Evolutionary conservation across 2,797 vertebrate species (phyloP).

Genomic region (Mastacembelus armatus): DNA sequence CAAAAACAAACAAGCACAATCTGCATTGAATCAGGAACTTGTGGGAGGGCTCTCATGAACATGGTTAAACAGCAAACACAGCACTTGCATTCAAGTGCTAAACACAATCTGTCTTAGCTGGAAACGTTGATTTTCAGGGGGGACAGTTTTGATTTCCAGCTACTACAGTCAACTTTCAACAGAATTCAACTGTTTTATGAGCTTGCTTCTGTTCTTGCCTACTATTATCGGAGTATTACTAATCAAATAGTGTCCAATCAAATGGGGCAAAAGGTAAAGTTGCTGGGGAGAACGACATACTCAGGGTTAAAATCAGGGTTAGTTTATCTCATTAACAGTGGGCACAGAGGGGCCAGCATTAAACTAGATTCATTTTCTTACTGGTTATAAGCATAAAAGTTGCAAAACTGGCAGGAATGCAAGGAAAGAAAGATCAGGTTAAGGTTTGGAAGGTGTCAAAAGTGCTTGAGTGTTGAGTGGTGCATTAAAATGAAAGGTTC

Average conservation of each 20-base stretch:
- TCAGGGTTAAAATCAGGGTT: too few relatives aligned
- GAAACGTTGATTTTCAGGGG: slow-evolving; percentile 27
- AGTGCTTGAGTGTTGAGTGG: slow-evolving; percentile 3
- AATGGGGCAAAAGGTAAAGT: neutral
- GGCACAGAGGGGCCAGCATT: too few relatives aligned
- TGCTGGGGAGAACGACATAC: neutral
- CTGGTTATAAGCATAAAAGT: too few relatives aligned
- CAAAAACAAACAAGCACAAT: slow-evolving; percentile 50
- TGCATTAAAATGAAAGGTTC: slow-evolving; percentile 19
- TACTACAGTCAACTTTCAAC: slow-evolving; percentile 16
- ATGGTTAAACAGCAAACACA: slow-evolving; percentile 22
- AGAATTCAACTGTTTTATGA: slow-evolving; percentile 13
- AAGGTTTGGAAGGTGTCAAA: neutral
- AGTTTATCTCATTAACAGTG: too few relatives aligned
- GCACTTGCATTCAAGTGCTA: slow-evolving; percentile 22
- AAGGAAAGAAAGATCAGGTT: neutral
- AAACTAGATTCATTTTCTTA: too few relatives aligned
- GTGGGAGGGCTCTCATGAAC: slow-evolving; percentile 44
- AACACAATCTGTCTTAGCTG: slow-evolving; percentile 12
- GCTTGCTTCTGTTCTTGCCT: slow-evolving; percentile 7
- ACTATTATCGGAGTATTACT: slow-evolving; percentile 39
- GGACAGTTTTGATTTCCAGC: slow-evolving; percentile 18
- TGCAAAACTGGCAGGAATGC: neutral
- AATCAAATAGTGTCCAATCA: slow-evolving; percentile 9
- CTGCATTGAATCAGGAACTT: slow-evolving; percentile 38